A percentile compares a stretch with the other conserved stretches of the same genome.
Evolutionary conservation across 35 echinoderm and acorn worm genomes (phyloP).

Genomic region (Heliocidaris tuberculata): DNA sequence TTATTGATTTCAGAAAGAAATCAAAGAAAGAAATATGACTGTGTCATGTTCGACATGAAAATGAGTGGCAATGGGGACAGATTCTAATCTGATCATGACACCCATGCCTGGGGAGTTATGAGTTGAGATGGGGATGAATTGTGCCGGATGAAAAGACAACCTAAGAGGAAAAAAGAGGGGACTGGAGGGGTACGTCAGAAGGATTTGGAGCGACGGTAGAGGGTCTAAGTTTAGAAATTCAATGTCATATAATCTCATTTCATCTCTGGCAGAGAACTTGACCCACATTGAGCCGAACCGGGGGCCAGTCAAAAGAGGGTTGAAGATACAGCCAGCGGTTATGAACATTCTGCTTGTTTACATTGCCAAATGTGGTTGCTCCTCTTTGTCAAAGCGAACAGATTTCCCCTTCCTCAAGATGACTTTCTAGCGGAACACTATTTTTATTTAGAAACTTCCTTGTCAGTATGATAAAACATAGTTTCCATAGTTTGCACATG

Average conservation of each 20-base stretch:
- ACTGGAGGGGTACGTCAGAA: not conserved
- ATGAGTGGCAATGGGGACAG: not conserved
- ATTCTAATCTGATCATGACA: not conserved
- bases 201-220: not conserved
- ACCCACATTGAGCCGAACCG: not conserved
- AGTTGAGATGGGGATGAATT: not conserved
- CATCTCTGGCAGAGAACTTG: not conserved
- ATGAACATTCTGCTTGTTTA: not conserved
- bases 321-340: not conserved
- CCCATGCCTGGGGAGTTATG: not conserved
- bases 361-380: conserved; percentile 2
- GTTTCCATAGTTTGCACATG: not conserved
- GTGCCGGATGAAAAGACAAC: not conserved
- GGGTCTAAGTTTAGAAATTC: conserved; percentile 1
- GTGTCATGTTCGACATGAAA: not conserved
- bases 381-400: not conserved
- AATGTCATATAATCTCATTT: not conserved
- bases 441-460: not conserved
- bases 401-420: not conserved
- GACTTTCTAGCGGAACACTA: not conserved
- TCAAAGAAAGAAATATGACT: not conserved
- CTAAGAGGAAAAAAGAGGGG: not conserved
- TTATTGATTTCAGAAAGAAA: not conserved
- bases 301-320: not conserved
- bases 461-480: not conserved